Evolutionary conservation across 2,888 invertebrate genomes (phyloP).

Genomic region (Caenorhabditis wallacei): DNA sequence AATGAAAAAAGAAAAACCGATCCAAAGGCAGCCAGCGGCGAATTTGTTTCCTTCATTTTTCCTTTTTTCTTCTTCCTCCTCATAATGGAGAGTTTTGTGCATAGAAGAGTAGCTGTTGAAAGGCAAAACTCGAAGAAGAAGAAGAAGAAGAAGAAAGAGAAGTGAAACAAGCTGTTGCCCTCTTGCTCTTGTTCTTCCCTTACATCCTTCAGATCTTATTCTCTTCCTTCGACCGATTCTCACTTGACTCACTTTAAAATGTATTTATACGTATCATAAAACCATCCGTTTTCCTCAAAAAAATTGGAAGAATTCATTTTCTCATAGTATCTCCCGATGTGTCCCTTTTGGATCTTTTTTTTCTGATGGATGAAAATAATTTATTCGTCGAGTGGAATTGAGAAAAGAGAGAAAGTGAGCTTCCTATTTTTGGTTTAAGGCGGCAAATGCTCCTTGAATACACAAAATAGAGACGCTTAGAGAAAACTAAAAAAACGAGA

Average conservation of each 20-base stretch:
- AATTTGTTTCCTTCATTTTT: slow-evolving; percentile 38
- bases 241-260: slow-evolving; percentile 6
- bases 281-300: background rate
- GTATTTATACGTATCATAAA: slow-evolving; percentile 38
- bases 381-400: slow-evolving; percentile 27
- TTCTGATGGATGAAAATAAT: slow-evolving; percentile 16
- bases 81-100: slow-evolving; percentile 54
- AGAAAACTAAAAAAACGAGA: slow-evolving; percentile 1
- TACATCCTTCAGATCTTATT: slow-evolving; percentile 1
- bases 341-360: slow-evolving; percentile 2
- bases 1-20: slow-evolving; percentile 41
- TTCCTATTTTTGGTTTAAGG: slow-evolving; percentile 37
- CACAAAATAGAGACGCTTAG: slow-evolving; percentile 19
- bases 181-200: slow-evolving; percentile 27
- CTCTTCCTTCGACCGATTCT: background rate
- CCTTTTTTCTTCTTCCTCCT: slow-evolving; percentile 12
- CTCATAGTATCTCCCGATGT: slow-evolving; percentile 2
- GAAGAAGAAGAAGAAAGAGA: no score
- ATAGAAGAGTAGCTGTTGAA: slow-evolving; percentile 51
- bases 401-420: background rate
- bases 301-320: background rate
- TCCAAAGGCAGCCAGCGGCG: slow-evolving; percentile 9
- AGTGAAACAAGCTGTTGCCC: slow-evolving; percentile 23
- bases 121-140: slow-evolving; percentile 29
- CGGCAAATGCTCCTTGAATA: slow-evolving; percentile 1